phyloP scores from a whole-genome alignment of 1,140 invertebrate species.

The Lutraria rhynchaena region DNA sequence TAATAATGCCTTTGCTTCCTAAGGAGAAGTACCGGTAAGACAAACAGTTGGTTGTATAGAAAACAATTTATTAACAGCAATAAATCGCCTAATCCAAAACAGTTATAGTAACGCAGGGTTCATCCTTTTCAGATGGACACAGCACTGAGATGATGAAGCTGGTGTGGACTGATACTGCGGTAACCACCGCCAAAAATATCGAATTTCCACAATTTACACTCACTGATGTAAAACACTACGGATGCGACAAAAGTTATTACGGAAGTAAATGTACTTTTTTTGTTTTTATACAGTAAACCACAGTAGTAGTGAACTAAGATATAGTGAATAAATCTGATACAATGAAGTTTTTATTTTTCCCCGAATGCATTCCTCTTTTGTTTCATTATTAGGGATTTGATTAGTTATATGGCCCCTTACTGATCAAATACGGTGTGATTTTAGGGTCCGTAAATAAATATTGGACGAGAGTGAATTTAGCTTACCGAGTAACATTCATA shows the following conservation, averaged over 20 bases:
- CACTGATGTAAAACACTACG: not conserved
- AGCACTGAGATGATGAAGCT: conserved; percentile 28
- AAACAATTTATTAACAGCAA: too few relatives aligned
- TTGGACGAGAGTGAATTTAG: too few relatives aligned
- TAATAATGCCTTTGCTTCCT: too few relatives aligned
- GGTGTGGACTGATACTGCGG: not conserved
- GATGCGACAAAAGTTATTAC: conserved; percentile 28
- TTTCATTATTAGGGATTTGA: not conserved
- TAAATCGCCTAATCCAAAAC: too few relatives aligned
- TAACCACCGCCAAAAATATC: conserved; percentile 18
- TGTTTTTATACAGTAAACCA: not conserved
- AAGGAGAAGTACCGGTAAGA: too few relatives aligned
- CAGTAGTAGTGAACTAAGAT: conserved; percentile 70
- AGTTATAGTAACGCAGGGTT: too few relatives aligned
- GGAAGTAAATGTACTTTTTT: conserved; percentile 11
- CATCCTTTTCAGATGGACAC: conserved; percentile 65
- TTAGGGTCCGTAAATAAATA: too few relatives aligned
- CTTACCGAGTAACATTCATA: too few relatives aligned
- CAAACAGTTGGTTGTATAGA: too few relatives aligned
- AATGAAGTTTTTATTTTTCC: not conserved
- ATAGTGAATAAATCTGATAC: conserved; percentile 82
- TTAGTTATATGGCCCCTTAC: too few relatives aligned
- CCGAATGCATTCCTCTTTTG: too few relatives aligned
- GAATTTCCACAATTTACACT: conserved; percentile 20
- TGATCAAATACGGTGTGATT: too few relatives aligned